Base-by-base conservation (phyloP, 2,113 vertebrate species). In the Cyanoliseus patagonus region DNA sequence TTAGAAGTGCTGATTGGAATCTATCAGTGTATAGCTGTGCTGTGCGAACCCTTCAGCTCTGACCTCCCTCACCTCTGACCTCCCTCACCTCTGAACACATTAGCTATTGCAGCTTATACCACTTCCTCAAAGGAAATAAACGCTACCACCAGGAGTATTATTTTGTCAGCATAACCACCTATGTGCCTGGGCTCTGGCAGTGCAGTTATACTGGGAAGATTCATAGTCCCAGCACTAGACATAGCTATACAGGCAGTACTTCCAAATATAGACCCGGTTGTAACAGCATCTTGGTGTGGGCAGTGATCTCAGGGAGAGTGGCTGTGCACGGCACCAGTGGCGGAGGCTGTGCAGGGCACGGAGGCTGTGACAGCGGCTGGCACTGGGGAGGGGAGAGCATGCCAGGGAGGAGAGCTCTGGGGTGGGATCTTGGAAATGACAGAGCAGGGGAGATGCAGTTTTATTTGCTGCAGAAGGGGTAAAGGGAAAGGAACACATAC, bases 21-120 rank as follows among this genome's bases (percentile, higher is more conserved):
- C 5, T 44, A 3, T 49, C 22, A 25, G 41, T n/a, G 24, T 6
- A n/a, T 9, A 13, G 1, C 59, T 74, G 53, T 62, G 76, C 68
- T 28, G 5, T 20, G 33, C 53, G 67, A 76, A 23, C 41, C 66
- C 67, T 68, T 83, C 44, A 39, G 62, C 57, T 79, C 81, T 82
- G 80, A 22, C 24, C 8, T 72, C 0, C 0, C 42, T 79, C 30
- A 16, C 59, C 86, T 44, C 5, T 23, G 64, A 74, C 24, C 8
- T 72, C 0, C 0, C 42, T 79, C 30, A 16, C 59, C 86, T 44
- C 5, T 23, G 64, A 74, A 16, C 9, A 2, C 30, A 11, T 35
- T 28, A 55, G 24, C 68, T 59, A 10, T 23, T 44, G 23, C 72
- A 94, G 61, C 4, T 14, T 27, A 9, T 30, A 27, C 41, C 46